These are phyloP conservation scores for Standfussiana lucernea DNA, from an alignment of 2,888 invertebrate genomes.

Conservation along the genomic window DNA sequence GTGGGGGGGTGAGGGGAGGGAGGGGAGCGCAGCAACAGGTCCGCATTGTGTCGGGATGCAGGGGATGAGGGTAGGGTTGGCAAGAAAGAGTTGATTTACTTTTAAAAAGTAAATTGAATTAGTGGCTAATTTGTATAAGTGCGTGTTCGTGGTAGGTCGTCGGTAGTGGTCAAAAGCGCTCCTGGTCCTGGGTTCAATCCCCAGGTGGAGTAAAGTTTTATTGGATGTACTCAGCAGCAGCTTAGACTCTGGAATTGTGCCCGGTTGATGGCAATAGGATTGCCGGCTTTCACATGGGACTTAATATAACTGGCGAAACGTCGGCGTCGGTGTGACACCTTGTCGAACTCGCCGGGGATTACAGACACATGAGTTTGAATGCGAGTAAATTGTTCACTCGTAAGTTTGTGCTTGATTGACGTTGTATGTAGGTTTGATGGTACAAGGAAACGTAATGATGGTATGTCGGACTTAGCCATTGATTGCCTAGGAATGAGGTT, in stretches of 20 bases:
- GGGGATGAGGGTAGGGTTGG: constrained; percentile 83
- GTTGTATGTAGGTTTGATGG: constrained; percentile 4
- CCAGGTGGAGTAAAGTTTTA: background rate
- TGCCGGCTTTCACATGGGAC: background rate
- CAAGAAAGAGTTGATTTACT: constrained; percentile 49
- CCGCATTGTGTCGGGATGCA: constrained; percentile 87
- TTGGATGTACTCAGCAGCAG: background rate
- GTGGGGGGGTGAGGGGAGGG: constrained; percentile 42
- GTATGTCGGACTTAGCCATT: background rate
- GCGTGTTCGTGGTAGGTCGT: background rate
- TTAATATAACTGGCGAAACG: background rate
- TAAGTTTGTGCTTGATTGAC: background rate
- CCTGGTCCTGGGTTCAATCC: background rate
- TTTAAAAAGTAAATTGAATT: background rate
- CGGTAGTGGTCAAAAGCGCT: background rate
- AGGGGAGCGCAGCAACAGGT: constrained; percentile 81
- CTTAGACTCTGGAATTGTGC: background rate
- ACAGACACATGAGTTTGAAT: background rate
- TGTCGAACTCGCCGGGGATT: background rate
- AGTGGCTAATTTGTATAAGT: background rate
- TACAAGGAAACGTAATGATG: constrained; percentile 10
- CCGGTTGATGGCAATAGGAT: background rate
- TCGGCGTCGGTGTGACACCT: background rate
- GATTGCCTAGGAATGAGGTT: constrained; percentile 29
- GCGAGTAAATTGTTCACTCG: background rate